Conservation (phyloP, 2,797 vertebrate genomes). For the Lerista edwardsae region DNA sequence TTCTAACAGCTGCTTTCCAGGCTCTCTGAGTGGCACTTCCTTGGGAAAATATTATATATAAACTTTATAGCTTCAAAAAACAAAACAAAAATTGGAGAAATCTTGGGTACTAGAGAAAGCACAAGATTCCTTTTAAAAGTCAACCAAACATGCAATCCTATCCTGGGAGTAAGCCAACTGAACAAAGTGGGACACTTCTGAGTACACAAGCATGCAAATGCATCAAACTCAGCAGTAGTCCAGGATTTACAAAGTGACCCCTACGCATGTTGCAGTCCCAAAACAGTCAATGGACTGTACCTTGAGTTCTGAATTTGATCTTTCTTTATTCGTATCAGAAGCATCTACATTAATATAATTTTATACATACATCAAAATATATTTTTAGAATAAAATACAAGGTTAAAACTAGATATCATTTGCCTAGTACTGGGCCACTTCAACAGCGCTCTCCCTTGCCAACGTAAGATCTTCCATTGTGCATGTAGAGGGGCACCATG, state of each 20-base stretch:
- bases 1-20: constrained; percentile 29
- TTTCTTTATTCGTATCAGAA: no score
- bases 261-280: background rate
- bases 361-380: no score
- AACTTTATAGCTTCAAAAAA: background rate
- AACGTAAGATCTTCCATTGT: no score
- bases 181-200: no score
- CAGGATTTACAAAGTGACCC: background rate
- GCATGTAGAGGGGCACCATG: no score
- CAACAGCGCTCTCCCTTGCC: no score
- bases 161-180: no score
- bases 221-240: background rate
- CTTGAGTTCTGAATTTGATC: background rate
- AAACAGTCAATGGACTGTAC: background rate
- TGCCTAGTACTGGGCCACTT: no score
- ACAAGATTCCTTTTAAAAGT: background rate
- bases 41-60: constrained; percentile 13
- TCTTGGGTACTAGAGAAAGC: background rate
- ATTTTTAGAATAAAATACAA: no score
- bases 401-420: no score
- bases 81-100: background rate
- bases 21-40: background rate
- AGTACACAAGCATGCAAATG: background rate
- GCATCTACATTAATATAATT: no score
- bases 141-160: no score